phyloP scores from a whole-genome alignment of 2,113 vertebrate species.

The Alligator sinensis region DNA sequence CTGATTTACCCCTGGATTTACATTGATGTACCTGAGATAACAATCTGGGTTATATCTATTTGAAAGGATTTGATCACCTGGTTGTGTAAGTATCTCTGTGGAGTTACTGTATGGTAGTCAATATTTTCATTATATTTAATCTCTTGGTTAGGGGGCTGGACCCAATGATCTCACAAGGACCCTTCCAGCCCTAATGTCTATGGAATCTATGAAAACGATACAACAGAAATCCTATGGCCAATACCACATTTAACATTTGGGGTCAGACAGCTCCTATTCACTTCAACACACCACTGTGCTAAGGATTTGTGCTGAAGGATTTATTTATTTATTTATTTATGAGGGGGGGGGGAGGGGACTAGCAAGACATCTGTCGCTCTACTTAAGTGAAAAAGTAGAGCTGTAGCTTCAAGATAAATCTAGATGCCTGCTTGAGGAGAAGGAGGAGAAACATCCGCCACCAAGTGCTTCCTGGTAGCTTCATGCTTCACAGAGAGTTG shows the following conservation, averaged over 20 bases:
- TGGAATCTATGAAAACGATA: too few species aligned
- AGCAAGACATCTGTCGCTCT: too few species aligned
- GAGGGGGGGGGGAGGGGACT: too few species aligned
- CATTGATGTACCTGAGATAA: slow-evolving; percentile 24
- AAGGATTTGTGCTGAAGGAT: too few species aligned
- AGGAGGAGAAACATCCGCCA: neutral
- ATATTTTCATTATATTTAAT: slow-evolving; percentile 21
- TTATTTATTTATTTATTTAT: too few species aligned
- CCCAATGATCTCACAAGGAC: too few species aligned
- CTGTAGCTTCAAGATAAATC: neutral
- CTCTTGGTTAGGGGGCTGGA: neutral
- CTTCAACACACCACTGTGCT: neutral
- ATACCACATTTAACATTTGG: neutral
- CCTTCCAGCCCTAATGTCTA: too few species aligned
- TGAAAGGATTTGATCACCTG: slow-evolving; percentile 33
- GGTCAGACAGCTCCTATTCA: neutral
- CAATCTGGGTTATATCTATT: neutral
- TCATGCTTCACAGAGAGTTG: neutral
- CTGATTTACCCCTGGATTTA: neutral
- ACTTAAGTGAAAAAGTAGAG: neutral
- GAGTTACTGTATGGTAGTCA: neutral
- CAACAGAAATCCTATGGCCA: neutral
- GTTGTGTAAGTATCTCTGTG: neutral
- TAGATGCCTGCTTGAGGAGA: neutral
- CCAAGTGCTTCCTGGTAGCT: accelerated